Conservation (phyloP, 2,797 vertebrate species). For the Jordanella pulchra region DNA sequence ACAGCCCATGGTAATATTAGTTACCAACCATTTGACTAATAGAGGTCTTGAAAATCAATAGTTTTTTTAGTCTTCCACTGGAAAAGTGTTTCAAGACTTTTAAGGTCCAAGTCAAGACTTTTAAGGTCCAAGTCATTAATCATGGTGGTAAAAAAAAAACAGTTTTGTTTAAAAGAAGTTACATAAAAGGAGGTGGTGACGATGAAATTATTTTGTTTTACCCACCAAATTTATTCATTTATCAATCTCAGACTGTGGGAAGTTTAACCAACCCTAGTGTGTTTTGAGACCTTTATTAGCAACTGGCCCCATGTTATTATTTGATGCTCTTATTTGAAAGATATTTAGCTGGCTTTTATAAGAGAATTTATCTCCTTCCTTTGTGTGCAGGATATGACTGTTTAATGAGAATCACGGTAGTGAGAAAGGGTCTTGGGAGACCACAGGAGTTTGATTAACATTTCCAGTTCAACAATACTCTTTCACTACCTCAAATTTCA, state of each 20-base stretch:
- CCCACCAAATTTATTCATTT: neutral
- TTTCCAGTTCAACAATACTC: conserved; percentile 12
- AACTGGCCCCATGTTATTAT: conserved; percentile 5
- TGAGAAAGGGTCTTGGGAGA: conserved; percentile 16
- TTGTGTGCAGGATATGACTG: conserved; percentile 1
- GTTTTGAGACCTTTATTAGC: conserved; percentile 2
- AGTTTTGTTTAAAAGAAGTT: neutral
- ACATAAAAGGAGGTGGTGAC: neutral
- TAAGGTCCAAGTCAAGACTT: neutral
- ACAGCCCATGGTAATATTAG: neutral
- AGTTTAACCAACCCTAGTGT: neutral
- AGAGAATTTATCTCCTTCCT: conserved; percentile 9
- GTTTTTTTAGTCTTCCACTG: neutral
- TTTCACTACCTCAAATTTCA: conserved; percentile 14
- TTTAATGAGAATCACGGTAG: conserved; percentile 11
- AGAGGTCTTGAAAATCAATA: neutral
- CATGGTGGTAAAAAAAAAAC: neutral
- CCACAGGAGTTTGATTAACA: conserved; percentile 16
- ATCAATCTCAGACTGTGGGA: neutral
- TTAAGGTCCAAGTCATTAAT: neutral
- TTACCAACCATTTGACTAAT: neutral
- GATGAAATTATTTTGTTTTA: conserved; percentile 1
- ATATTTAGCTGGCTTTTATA: conserved; percentile 15
- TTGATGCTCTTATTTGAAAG: conserved; percentile 17
- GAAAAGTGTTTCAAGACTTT: neutral